Evolutionary conservation across 53 echinoderm and acorn worm species (phyloP).

Genomic region (Stichopus horrens): DNA sequence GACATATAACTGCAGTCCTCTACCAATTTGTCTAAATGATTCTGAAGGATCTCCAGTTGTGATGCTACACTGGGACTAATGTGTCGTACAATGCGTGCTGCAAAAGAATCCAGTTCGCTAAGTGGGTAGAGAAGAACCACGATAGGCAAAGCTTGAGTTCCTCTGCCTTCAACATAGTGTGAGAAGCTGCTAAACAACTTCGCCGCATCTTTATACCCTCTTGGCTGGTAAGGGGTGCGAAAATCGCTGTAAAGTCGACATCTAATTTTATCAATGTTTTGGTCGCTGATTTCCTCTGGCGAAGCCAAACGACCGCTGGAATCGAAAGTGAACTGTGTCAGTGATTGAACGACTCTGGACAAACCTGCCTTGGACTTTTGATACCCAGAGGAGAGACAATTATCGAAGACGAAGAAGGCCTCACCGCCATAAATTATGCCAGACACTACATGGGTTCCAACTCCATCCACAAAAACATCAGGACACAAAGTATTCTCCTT

Average conservation of each 20-base stretch:
- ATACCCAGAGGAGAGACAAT: neutral
- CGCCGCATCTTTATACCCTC: conserved; percentile 50
- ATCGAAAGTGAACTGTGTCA: neutral
- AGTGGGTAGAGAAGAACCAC: conserved; percentile 55
- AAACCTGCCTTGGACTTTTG: neutral
- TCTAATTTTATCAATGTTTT: neutral
- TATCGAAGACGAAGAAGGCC: conserved; percentile 66
- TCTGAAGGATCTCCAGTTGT: conserved; percentile 44
- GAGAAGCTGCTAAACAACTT: conserved; percentile 47
- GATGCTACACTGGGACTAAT: conserved; percentile 44
- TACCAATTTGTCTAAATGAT: conserved; percentile 42
- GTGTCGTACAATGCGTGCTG: conserved; percentile 48
- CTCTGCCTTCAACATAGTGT: conserved; percentile 48
- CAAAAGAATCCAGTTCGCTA: conserved; percentile 43
- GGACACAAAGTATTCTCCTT: conserved; percentile 46
- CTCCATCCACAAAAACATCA: conserved; percentile 54
- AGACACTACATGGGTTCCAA: conserved; percentile 61
- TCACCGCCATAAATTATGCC: conserved; percentile 61
- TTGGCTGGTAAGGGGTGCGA: conserved; percentile 33
- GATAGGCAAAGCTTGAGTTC: conserved; percentile 54
- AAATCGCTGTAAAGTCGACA: conserved; percentile 60
- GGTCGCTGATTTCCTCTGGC: neutral
- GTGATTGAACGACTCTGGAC: neutral
- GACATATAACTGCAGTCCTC: conserved; percentile 52
- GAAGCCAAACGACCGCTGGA: neutral